These are phyloP conservation scores for Serripes groenlandicus DNA, from an alignment of 2,888 invertebrate species.

Conservation along the genomic window DNA sequence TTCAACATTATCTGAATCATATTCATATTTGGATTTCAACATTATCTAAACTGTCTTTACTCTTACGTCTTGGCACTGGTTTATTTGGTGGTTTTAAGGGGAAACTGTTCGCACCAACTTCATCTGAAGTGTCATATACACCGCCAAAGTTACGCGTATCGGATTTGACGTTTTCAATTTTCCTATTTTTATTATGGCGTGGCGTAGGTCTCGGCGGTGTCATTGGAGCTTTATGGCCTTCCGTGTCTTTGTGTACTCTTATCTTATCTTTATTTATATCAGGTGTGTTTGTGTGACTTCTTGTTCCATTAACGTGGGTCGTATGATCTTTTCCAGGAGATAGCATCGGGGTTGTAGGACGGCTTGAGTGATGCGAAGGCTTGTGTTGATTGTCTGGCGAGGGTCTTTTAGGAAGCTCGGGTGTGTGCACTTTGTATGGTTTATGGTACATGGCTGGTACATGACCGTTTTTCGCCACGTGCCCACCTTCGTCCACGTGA, in stretches of 20 bases:
- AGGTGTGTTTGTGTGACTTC: not conserved
- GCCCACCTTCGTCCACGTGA: conserved; percentile 4
- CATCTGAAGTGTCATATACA: conserved; percentile 15
- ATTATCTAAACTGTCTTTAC: not conserved
- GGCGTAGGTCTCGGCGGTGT: conserved; percentile 1
- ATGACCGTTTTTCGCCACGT: not conserved
- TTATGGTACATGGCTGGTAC: conserved; percentile 13
- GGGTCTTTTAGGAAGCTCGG: not conserved
- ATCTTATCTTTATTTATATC: not conserved
- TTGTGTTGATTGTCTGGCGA: conserved; percentile 3
- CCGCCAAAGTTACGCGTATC: not conserved
- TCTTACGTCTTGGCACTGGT: conserved; percentile 49
- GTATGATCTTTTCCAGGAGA: not conserved
- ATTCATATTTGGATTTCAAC: not conserved
- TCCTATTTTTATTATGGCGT: conserved; percentile 11
- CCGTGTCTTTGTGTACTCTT: not conserved
- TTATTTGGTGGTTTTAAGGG: conserved; percentile 39
- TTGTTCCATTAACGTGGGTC: not conserved
- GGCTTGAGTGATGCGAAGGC: not conserved
- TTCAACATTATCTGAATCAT: conserved; percentile 7
- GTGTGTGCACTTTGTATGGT: conserved; percentile 6
- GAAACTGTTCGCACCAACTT: not conserved
- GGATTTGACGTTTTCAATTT: conserved; percentile 1
- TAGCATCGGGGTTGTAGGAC: not conserved
- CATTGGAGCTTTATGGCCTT: not conserved